Conservation (phyloP, 2,113 vertebrate genomes). For the Paedocypris sp. region DNA sequence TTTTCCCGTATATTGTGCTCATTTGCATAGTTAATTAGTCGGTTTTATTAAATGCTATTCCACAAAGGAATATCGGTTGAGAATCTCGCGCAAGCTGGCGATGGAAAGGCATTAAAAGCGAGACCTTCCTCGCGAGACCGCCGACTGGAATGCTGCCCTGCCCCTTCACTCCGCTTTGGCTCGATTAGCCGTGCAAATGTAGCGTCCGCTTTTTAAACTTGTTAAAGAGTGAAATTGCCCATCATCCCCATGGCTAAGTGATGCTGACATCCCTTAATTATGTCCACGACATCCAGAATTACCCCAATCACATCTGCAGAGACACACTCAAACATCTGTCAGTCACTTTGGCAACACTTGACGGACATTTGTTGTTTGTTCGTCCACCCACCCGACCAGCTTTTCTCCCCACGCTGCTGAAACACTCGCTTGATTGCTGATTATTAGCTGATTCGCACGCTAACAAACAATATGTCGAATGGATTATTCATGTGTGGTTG, state of each 20-base stretch:
- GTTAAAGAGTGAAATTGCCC: slow-evolving; percentile 61
- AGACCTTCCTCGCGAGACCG: not conserved
- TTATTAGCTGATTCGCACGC: not conserved
- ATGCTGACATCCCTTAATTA: slow-evolving; percentile 62
- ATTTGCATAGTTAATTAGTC: slow-evolving; percentile 67
- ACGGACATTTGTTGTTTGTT: slow-evolving; percentile 31
- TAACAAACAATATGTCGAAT: not conserved
- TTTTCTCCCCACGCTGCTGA: slow-evolving; percentile 13
- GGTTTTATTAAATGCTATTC: slow-evolving; percentile 53
- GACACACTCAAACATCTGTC: slow-evolving; percentile 41
- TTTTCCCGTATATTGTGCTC: slow-evolving; percentile 54
- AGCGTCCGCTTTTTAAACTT: slow-evolving; percentile 47
- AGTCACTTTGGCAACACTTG: slow-evolving; percentile 36
- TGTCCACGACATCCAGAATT: slow-evolving; percentile 49
- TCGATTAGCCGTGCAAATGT: slow-evolving; percentile 38
- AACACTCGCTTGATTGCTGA: slow-evolving; percentile 8
- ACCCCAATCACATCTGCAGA: slow-evolving; percentile 43
- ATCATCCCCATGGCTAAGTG: slow-evolving; percentile 55
- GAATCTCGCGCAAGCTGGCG: slow-evolving; percentile 46
- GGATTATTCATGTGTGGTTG: slow-evolving; percentile 20
- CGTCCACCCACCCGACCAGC: not conserved
- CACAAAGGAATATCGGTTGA: slow-evolving; percentile 50
- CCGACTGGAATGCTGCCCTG: slow-evolving; percentile 6
- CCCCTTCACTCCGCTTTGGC: slow-evolving; percentile 14
- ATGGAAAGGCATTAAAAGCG: not conserved